A percentile compares a stretch with the other conserved stretches of the same genome.
These are phyloP conservation scores for Solen grandis DNA, from an alignment of 1,140 invertebrate genomes.

Conservation along the genomic window DNA sequence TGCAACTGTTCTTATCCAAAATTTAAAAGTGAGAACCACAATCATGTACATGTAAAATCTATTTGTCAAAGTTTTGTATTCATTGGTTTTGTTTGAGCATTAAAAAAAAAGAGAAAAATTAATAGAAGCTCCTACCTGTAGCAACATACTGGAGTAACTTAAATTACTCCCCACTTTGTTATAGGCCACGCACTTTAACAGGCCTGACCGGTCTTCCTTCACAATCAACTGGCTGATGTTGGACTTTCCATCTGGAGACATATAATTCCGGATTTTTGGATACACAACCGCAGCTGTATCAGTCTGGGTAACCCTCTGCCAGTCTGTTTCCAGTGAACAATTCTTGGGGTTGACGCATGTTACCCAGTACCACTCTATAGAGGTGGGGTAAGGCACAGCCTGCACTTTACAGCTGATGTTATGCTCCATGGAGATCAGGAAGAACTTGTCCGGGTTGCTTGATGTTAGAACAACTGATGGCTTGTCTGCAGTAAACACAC, in stretches of 20 bases:
- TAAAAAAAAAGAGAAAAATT: no score
- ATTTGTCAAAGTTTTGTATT: no score
- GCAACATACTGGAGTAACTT: conserved; percentile 12
- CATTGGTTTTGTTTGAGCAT: no score
- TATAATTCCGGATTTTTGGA: conserved; percentile 4
- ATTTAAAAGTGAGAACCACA: no score
- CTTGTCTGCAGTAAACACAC: conserved; percentile 37
- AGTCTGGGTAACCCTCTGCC: conserved; percentile 22
- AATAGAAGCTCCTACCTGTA: no score
- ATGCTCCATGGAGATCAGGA: conserved; percentile 9
- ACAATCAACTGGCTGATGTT: conserved; percentile 36
- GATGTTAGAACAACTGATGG: conserved; percentile 29
- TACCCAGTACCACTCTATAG: conserved; percentile 42
- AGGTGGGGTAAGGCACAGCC: conserved; percentile 29
- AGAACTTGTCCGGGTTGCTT: conserved; percentile 28
- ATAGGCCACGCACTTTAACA: conserved; percentile 18
- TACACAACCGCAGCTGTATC: neutral
- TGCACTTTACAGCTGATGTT: conserved; percentile 24
- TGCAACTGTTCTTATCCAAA: no score
- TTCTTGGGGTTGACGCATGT: conserved; percentile 20
- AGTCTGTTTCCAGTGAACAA: conserved; percentile 11
- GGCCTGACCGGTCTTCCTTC: conserved; percentile 23
- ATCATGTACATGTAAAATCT: no score
- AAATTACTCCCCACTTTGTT: conserved; percentile 31
- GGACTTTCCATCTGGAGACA: neutral